Evolutionary conservation across 2,113 vertebrate species (phyloP), one percentile per base, ranked within the genome.

Genomic region (Daphoenositta chrysoptera): DNA sequence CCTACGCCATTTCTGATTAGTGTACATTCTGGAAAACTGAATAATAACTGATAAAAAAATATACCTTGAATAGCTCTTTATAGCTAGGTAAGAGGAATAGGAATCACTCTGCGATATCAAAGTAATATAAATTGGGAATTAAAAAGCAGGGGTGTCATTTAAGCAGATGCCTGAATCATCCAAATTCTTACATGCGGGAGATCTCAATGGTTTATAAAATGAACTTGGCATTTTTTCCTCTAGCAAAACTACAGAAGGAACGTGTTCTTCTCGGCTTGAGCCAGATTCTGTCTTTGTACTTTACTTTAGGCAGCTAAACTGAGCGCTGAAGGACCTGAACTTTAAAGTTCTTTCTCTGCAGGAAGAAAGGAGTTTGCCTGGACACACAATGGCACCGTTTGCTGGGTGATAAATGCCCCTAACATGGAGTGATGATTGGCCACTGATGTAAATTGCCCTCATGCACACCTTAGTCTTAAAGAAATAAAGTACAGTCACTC

Each of bases 21-120:
- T n/a, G n/a, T n/a, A n/a, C n/a, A n/a, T 96, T 94, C 93, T 61
- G 85, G 94, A 97, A 97, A 97, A 91, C 94, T 73, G 83, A 98
- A 85, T 92, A 97, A 97, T 95, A 93, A 94, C 82, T 93, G 87
- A n/a, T 50, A 77, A 89, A 87, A 60, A 61, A 65, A 89, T 86
- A 85, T 45, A 87, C 82, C 83, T 95, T 75, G 81, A 91, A 65
- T 86, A 69, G 64, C 77, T 94, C 87, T 97, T 97, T 97, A 97
- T 53, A 94, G 92, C 80, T 81, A 69, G 95, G 93, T 89, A 92
- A 95, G 94, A 97, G 92, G 91, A 91, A 87, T 65, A 80, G 56
- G 26, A 95, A 95, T 96, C 93, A 68, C 78, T 80, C 45, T 89
- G 61, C 7, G 69, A 40, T 95, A 93, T 54, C 89, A 86, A 78